Evolutionary conservation across 1,140 invertebrate genomes (phyloP).

Genomic region (Andricus grossulariae): DNA sequence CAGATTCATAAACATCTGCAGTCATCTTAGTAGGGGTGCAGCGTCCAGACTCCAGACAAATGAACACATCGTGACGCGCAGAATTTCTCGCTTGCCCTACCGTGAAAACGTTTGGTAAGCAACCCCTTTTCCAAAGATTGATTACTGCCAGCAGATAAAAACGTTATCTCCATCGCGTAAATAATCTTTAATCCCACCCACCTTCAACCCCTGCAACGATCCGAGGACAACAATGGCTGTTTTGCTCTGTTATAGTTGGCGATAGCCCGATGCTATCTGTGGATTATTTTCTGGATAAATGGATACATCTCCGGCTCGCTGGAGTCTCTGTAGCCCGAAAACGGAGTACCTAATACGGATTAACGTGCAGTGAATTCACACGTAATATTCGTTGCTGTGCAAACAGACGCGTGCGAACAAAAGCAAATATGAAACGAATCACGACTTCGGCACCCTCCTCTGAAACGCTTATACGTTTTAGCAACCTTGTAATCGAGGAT

Average conservation of each 20-base stretch:
- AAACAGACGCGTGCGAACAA: conserved; percentile 42
- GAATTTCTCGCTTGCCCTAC: conserved; percentile 70
- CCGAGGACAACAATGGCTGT: conserved; percentile 52
- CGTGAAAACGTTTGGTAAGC: conserved; percentile 67
- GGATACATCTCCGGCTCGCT: conserved; percentile 56
- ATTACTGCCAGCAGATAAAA: conserved; percentile 71
- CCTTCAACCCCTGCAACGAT: conserved; percentile 37
- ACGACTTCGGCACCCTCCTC: conserved; percentile 7
- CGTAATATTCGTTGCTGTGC: conserved; percentile 41
- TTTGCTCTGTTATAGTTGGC: conserved; percentile 47
- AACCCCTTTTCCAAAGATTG: conserved; percentile 72
- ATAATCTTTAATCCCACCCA: conserved; percentile 72
- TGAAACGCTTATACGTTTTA: conserved; percentile 15
- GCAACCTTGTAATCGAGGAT: conserved; percentile 41
- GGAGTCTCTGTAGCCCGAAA: conserved; percentile 37
- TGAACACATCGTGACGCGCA: conserved; percentile 73
- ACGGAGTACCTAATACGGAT: conserved; percentile 53
- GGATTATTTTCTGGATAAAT: conserved; percentile 75
- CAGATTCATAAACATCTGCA: conserved; percentile 40
- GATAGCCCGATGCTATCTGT: conserved; percentile 65
- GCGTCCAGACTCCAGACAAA: conserved; percentile 62
- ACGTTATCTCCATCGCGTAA: conserved; percentile 73
- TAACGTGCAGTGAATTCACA: conserved; percentile 55
- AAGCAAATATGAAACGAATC: conserved; percentile 57
- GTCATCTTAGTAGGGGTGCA: conserved; percentile 32